Evolutionary conservation across 2,113 vertebrate genomes (phyloP), one percentile per base, ranked within the genome.

Genomic region (Scomber japonicus): DNA sequence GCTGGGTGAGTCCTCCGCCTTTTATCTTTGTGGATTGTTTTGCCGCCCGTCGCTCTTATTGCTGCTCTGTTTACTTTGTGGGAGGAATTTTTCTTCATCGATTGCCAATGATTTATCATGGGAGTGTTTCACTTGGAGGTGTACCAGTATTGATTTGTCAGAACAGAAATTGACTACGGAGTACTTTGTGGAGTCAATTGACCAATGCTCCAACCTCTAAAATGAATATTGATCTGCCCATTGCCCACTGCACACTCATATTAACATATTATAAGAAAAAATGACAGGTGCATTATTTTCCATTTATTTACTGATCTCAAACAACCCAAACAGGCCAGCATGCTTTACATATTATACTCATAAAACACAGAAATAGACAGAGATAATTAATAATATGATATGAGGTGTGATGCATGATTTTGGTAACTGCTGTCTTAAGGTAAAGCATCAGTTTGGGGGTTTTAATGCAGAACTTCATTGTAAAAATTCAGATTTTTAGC

Each of bases 1-100:
- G 0, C 93, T 98, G 69, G 97, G 97, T 98, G 14, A 81, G 77
- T 14, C 19, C 14, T 44, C 11, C 3, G 46, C 1, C 0, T 54
- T 68, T 17, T 5, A n/a, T 79, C 61, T 17, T 21, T 21, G 21
- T 21, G 21, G 21, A 21, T 21, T 21, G 1, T 21, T 51, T 11
- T 46, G 24, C 21, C 21, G 19, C 67, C 60, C 11, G 68, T 51
- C 4, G 12, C 19, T 60, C 56, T 85, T 82, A 63, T 60, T 24
- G 69, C 75, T 65, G 16, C 3, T 44, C 67, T 66, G 72, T 78
- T 79, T 67, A 16, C 51, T 78, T 57, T 50, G 49, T 64, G 46
- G 60, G 45, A 49, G 57, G 63, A 57, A 30, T 65, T 56, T 67
- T 63, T 65, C 56, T 27, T n/a, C 40, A 90, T 89, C 56, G 87